Base-by-base conservation (phyloP, 2,113 vertebrate genomes). In the Cariama cristata region DNA sequence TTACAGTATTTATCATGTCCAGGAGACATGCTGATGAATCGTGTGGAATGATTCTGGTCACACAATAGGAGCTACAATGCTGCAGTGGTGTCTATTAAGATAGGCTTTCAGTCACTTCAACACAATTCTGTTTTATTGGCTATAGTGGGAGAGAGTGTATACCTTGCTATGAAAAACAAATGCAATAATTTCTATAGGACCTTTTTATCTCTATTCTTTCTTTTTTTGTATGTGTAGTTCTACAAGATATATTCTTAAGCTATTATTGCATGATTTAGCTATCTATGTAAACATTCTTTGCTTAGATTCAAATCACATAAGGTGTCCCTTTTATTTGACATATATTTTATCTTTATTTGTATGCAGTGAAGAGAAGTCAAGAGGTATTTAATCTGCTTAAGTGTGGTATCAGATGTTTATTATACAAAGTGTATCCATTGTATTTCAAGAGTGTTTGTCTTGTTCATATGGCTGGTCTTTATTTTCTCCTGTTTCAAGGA, bases 181-280 rank as follows among this genome's bases (percentile, higher is more conserved):
- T 28, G 1, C 6, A 85, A 6, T 47, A 8, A 47, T 87, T 88
- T 91, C 24, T 79, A 0, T 11, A 33, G 10, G 5, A 35, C 2
- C 1, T 14, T 68, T 58, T 60, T 17, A 3, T 24, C 8, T 27
- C 49, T 33, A 8, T 35, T 24, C 8, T 53, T 40, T 38, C 6
- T 38, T 40, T 35, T 59, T 26, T 47, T 1, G 0, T 35, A 32
- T 33, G 2, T 40, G 8, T n/a, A 3, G 1, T 8, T 76, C 44
- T 89, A 11, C 14, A 69, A 52, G 9, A 40, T 18, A 3, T 35
- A 45, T 49, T 49, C 18, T 12, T 35, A 42, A 75, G 1, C 3
- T 67, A 26, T 56, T 79, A 40, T 45, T 79, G 14, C 8, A 30
- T 21, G 4, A 52, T 52, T 83, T 56, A 55, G 2, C 38, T 79